A percentile compares a stretch with the other conserved stretches of the same genome.
phyloP scores from a whole-genome alignment of 2,797 vertebrate genomes.

The Tauraco hartlaubi region DNA sequence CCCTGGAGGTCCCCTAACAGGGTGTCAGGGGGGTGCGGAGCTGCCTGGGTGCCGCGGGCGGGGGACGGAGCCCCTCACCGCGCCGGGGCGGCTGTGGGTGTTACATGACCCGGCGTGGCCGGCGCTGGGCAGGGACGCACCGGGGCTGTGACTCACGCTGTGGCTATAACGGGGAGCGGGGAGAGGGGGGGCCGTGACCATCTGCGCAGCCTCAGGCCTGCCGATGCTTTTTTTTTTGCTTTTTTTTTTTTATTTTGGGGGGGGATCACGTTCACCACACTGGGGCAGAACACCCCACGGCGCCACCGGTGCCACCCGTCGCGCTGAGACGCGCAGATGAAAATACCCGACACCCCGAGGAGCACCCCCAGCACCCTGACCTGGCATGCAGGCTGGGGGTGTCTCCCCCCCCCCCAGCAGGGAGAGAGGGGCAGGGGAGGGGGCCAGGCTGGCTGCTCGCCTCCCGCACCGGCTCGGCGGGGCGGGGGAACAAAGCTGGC shows the following conservation, averaged over 20 bases:
- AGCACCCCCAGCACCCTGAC: background rate
- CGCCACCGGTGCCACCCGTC: fast-evolving
- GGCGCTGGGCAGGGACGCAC: conserved; percentile 42
- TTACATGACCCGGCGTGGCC: conserved; percentile 43
- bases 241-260: too few species aligned
- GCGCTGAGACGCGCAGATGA: fast-evolving
- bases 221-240: background rate
- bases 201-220: conserved; percentile 17
- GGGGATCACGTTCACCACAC: background rate
- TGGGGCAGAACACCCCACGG: background rate
- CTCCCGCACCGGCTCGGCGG: conserved; percentile 31
- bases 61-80: background rate
- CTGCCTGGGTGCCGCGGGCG: fast-evolving
- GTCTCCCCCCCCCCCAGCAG: background rate
- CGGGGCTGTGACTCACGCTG: conserved; percentile 38
- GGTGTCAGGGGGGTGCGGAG: background rate
- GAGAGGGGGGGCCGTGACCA: background rate
- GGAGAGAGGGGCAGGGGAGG: background rate
- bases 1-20: fast-evolving
- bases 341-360: fast-evolving
- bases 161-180: conserved; percentile 9
- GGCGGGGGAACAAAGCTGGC: conserved; percentile 84
- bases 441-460: background rate
- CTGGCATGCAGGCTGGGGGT: background rate
- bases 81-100: background rate